Conservation (phyloP, 2,888 invertebrate species). For the Lagria hirta region DNA sequence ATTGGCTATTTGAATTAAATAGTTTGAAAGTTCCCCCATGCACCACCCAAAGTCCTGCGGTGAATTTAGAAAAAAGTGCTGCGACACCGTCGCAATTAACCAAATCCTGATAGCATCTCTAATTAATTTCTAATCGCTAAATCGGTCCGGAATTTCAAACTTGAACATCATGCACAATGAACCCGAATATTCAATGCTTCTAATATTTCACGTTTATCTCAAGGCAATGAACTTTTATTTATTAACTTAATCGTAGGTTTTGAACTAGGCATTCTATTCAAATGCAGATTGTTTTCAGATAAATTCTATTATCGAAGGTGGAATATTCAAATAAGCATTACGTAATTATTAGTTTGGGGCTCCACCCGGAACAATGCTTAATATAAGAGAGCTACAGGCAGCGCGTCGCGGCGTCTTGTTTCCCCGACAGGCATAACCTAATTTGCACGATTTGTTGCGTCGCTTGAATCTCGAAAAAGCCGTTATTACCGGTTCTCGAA, state of each 20-base stretch:
- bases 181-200: too few species aligned
- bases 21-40: too few species aligned
- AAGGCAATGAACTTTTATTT: slow-evolving; percentile 28
- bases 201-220: slow-evolving; percentile 25
- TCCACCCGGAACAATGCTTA: slow-evolving; percentile 5
- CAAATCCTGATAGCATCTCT: too few species aligned
- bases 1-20: too few species aligned
- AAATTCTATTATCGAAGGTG: slow-evolving; percentile 12
- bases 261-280: slow-evolving; percentile 32
- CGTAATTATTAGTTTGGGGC: too few species aligned
- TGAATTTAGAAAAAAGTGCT: too few species aligned
- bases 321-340: slow-evolving; percentile 8
- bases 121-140: too few species aligned
- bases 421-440: slow-evolving; percentile 13
- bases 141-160: too few species aligned
- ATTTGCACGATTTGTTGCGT: slow-evolving; percentile 27
- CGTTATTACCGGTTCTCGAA: slow-evolving; percentile 32
- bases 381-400: slow-evolving; percentile 1
- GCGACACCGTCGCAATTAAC: too few species aligned
- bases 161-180: too few species aligned
- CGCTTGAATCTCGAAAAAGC: too few species aligned
- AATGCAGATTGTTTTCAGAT: slow-evolving; percentile 28
- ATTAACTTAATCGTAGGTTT: slow-evolving; percentile 34
- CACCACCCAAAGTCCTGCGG: too few species aligned
- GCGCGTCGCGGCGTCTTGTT: slow-evolving; percentile 6